Percentiles rank a stretch among this genome's conserved stretches.
These are phyloP conservation scores for Alitta virens DNA, from an alignment of 2,888 invertebrate species.

Conservation along the genomic window DNA sequence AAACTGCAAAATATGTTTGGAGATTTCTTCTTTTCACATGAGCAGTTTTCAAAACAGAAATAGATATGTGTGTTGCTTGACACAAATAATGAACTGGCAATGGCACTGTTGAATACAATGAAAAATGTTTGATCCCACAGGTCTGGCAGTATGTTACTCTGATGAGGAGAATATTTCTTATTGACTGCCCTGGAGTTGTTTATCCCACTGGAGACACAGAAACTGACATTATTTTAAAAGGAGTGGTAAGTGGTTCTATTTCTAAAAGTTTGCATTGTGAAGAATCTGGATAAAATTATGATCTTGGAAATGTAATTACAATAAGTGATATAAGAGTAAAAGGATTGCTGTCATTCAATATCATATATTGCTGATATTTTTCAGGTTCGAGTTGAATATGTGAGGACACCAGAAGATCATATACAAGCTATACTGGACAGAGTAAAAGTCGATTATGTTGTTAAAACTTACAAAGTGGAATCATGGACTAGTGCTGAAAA, in stretches of 20 bases:
- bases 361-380: background rate
- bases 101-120: too few species aligned
- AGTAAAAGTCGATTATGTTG: slow-evolving; percentile 83
- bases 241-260: slow-evolving; percentile 67
- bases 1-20: too few species aligned
- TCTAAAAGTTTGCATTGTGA: too few species aligned
- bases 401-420: slow-evolving; percentile 93
- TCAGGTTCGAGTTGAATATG: slow-evolving; percentile 82
- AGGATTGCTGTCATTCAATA: too few species aligned
- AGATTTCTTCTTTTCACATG: too few species aligned
- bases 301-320: too few species aligned
- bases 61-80: too few species aligned
- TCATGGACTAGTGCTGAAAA: slow-evolving; percentile 80
- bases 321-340: too few species aligned
- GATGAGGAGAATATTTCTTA: slow-evolving; percentile 93
- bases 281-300: too few species aligned
- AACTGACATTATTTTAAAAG: slow-evolving; percentile 88
- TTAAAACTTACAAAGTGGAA: slow-evolving; percentile 77
- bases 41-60: too few species aligned
- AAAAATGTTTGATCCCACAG: slow-evolving; percentile 36
- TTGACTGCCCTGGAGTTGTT: slow-evolving; percentile 98
- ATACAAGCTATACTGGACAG: slow-evolving; percentile 81
- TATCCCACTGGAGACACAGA: slow-evolving; percentile 91
- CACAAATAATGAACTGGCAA: too few species aligned
- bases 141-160: slow-evolving; percentile 99